Evolutionary conservation across 2,113 vertebrate species (phyloP).

Genomic region (Hippocampus comes): DNA sequence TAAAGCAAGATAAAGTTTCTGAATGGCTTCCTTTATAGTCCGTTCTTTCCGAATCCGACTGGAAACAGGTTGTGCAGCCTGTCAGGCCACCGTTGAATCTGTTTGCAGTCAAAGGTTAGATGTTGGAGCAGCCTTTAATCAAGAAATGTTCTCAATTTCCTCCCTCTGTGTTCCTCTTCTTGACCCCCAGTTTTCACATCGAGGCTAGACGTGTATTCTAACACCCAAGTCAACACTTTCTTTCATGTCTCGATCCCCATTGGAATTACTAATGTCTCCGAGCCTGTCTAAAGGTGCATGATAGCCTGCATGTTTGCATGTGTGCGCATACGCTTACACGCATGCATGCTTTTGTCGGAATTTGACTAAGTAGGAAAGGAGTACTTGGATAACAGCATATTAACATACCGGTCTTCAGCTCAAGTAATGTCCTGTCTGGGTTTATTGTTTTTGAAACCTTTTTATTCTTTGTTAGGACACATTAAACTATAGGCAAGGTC

Average conservation of each 20-base stretch:
- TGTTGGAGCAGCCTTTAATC: constrained; percentile 74
- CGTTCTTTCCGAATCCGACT: constrained; percentile 25
- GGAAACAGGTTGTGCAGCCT: constrained; percentile 31
- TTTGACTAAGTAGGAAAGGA: constrained; percentile 56
- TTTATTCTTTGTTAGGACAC: constrained; percentile 73
- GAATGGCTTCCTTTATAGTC: constrained; percentile 10
- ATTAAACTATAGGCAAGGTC: constrained; percentile 72
- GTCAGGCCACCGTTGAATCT: constrained; percentile 38
- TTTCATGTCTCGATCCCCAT: constrained; percentile 75
- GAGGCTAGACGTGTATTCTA: constrained; percentile 69
- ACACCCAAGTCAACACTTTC: constrained; percentile 61
- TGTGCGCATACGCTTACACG: constrained; percentile 20
- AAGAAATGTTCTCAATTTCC: constrained; percentile 73
- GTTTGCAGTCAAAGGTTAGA: constrained; percentile 72
- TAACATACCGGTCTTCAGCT: constrained; percentile 9
- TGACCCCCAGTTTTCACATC: constrained; percentile 61
- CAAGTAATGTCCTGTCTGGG: constrained; percentile 74
- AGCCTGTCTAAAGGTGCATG: constrained; percentile 53
- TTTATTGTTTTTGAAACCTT: constrained; percentile 78
- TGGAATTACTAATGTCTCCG: constrained; percentile 74
- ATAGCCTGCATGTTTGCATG: constrained; percentile 19
- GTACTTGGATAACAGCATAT: constrained; percentile 68
- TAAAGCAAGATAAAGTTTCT: neutral
- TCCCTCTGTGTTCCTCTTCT: constrained; percentile 59
- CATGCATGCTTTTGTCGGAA: constrained; percentile 25